Evolutionary conservation across 1,140 invertebrate species (phyloP), one percentile per base, ranked within the genome.

Genomic region (Drosophila nasuta): DNA sequence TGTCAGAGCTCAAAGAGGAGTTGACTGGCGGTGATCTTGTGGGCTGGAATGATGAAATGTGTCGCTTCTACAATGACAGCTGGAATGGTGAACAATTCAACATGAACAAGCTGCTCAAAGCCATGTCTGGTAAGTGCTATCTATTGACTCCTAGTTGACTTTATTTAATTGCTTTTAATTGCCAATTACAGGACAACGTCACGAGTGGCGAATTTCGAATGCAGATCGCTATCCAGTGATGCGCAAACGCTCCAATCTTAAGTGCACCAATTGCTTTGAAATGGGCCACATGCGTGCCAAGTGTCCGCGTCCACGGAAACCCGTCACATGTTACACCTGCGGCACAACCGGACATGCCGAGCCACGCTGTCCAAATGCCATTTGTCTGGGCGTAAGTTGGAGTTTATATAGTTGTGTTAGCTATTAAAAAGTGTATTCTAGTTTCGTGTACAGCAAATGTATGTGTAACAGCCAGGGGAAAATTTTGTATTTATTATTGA

Each of bases 351-450:
- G 95, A 0, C 96, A 96, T 81, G 91, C 82, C 11, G 95, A 95
- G 72, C 93, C 93, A 0, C 91, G 94, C 10, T 96, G 96, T 81
- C 95, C 95, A 0, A 93, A 94, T 43, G 95, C 94, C 79, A 94
- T 95, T 59, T 96, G 96, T 81, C 93, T 95, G 51, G 95, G 95
- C 76, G 95, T 96, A 93, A 93, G 93, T 93, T 20, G 0, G 46
- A 1, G 20, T 25, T 25, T 25, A 25, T 25, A 25, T 0, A 25
- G 3, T 25, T 25, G 3, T 25, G 20, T 25, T 25, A 25, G 20
- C 20, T 25, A 25, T 20, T 20, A 0, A 20, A 20, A 25, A 25
- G 20, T 25, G 20, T 25, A 4, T 25, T 25, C 20, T 25, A 25
- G 3, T 25, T 20, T 20, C 3, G 20, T 20, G 20, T 20, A 3